These are phyloP conservation scores for Oscheius sp. DNA, from an alignment of 2,888 invertebrate genomes.

Conservation along the genomic window DNA sequence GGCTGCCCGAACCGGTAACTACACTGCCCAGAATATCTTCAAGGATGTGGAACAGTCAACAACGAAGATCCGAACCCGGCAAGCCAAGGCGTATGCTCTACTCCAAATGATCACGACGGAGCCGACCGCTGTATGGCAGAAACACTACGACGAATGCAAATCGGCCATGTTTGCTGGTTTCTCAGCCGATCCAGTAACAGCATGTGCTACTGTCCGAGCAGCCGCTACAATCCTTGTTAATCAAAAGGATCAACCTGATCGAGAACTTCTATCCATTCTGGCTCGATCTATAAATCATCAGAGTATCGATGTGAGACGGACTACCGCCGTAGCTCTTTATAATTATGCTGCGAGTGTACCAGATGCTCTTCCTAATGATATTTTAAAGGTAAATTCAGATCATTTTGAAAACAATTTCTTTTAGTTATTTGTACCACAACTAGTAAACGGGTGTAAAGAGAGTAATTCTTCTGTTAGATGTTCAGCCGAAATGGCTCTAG, in stretches of 20 bases:
- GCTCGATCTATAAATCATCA: conserved; percentile 83
- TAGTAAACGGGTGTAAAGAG: conserved; percentile 98
- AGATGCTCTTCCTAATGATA: conserved; percentile 41
- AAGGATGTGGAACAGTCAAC: conserved; percentile 41
- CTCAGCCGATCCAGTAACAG: conserved; percentile 44
- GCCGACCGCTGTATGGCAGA: conserved; percentile 46
- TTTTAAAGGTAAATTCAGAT: conserved; percentile 46
- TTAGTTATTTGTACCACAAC: conserved; percentile 83
- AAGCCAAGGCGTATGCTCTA: conserved; percentile 48
- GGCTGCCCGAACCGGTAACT: conserved; percentile 44
- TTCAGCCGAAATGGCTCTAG: conserved; percentile 90
- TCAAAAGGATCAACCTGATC: conserved; percentile 78
- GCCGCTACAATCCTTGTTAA: conserved; percentile 43
- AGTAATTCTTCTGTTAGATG: conserved; percentile 94
- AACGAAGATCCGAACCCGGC: conserved; percentile 34
- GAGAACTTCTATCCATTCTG: conserved; percentile 80
- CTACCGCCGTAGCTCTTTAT: conserved; percentile 47
- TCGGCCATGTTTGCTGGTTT: conserved; percentile 45
- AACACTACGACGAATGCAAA: conserved; percentile 40
- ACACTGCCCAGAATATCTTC: conserved; percentile 38
- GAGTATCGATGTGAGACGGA: conserved; percentile 80
- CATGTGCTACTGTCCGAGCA: conserved; percentile 46
- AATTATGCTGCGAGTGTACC: conserved; percentile 40
- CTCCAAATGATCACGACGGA: conserved; percentile 29
- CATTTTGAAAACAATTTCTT: conserved; percentile 38